A percentile compares a stretch with the other conserved stretches of the same genome.
These are phyloP conservation scores for Enteromius viviparus DNA, from an alignment of 2,797 vertebrate genomes.

Conservation along the genomic window DNA sequence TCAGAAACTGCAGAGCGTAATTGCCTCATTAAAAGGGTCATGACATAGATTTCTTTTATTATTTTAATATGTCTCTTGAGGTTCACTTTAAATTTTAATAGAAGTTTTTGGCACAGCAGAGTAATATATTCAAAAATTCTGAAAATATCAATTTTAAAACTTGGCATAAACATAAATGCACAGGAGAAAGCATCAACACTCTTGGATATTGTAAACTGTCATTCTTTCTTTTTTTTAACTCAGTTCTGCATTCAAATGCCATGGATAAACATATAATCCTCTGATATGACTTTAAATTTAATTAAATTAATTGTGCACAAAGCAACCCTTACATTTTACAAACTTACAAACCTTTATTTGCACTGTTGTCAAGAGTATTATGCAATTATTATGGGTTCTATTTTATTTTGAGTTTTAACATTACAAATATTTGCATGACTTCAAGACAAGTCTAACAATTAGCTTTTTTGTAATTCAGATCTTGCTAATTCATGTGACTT, in stretches of 20 bases:
- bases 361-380: neutral
- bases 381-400: neutral
- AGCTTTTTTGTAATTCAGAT: neutral
- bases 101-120: neutral
- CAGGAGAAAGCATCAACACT: neutral
- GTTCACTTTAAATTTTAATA: neutral
- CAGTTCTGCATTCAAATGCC: neutral
- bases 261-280: neutral
- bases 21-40: conserved; percentile 20
- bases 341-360: neutral
- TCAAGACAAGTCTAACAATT: neutral
- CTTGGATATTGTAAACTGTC: neutral
- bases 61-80: neutral
- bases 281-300: neutral
- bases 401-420: neutral
- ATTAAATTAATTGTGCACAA: neutral
- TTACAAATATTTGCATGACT: conserved; percentile 14
- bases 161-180: neutral
- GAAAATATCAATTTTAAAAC: neutral
- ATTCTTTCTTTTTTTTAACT: no score
- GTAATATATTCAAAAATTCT: no score
- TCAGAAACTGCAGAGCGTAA: conserved; percentile 10
- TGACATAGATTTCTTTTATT: neutral
- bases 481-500: neutral
- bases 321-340: neutral